Evolutionary conservation across 2,113 vertebrate genomes (phyloP).

Genomic region (Ageneiosus marmoratus): DNA sequence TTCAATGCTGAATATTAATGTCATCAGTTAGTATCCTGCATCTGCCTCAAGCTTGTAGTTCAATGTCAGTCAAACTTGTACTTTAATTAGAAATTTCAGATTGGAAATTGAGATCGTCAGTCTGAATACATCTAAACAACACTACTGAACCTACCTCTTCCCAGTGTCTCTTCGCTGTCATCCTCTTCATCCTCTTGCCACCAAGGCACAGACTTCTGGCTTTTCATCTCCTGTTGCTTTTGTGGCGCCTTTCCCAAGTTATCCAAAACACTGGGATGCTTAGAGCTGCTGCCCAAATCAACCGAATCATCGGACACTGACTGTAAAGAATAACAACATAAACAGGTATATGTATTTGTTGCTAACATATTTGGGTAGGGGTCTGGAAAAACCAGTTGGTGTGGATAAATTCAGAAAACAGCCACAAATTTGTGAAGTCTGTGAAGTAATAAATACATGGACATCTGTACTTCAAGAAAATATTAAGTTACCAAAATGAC

Average conservation of each 20-base stretch:
- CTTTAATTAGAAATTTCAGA: background rate
- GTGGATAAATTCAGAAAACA: no score
- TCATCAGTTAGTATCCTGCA: background rate
- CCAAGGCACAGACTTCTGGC: slow-evolving; percentile 67
- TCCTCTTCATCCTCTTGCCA: slow-evolving; percentile 79
- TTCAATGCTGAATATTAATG: background rate
- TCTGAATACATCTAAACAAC: background rate
- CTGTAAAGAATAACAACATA: slow-evolving; percentile 61
- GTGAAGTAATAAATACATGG: no score
- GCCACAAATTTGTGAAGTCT: no score
- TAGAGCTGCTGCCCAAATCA: slow-evolving; percentile 71
- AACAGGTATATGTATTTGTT: background rate
- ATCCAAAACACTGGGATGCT: slow-evolving; percentile 66
- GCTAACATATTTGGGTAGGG: no score
- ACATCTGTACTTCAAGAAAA: no score
- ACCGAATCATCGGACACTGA: slow-evolving; percentile 93
- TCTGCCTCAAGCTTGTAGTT: background rate
- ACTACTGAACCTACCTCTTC: slow-evolving; percentile 32
- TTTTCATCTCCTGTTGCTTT: slow-evolving; percentile 67
- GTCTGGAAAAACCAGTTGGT: no score
- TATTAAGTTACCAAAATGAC: no score
- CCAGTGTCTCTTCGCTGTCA: slow-evolving; percentile 14
- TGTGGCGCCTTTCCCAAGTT: slow-evolving; percentile 62
- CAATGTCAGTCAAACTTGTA: no score
- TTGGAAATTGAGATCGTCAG: background rate